Percentiles rank a stretch among this genome's conserved stretches.
These are phyloP conservation scores for Chelonia mydas DNA, from an alignment of 2,797 vertebrate genomes.

Conservation along the genomic window DNA sequence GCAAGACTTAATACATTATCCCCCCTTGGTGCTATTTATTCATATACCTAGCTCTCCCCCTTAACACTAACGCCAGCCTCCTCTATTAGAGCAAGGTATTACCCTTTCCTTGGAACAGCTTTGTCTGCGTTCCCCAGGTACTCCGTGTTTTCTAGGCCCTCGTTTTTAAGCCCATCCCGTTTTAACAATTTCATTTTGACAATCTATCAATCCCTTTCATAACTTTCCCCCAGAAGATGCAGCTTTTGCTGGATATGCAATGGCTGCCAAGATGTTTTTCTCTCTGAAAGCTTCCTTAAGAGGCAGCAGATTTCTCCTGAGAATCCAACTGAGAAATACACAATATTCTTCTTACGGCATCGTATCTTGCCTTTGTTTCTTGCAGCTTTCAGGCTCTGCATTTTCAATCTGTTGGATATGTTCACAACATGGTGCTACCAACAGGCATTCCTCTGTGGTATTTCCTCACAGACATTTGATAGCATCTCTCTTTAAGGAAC, in stretches of 20 bases:
- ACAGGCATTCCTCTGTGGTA: background rate
- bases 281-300: background rate
- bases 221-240: background rate
- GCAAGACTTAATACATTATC: background rate
- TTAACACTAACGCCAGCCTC: background rate
- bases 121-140: background rate
- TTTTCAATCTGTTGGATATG: background rate
- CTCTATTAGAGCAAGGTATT: background rate
- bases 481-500: background rate
- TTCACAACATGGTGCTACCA: background rate
- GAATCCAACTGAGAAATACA: background rate
- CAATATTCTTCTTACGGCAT: background rate
- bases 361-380: background rate
- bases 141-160: background rate
- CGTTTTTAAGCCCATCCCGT: background rate
- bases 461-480: background rate
- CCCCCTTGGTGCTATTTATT: background rate
- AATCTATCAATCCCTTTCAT: background rate
- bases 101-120: background rate
- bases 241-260: background rate
- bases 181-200: constrained; percentile 8
- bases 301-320: background rate
- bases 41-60: background rate
- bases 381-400: background rate
- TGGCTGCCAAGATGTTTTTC: background rate